Percentiles rank a stretch among this genome's conserved stretches.
These are phyloP conservation scores for Oscheius sp. DNA, from an alignment of 2,888 invertebrate genomes.

Conservation along the genomic window DNA sequence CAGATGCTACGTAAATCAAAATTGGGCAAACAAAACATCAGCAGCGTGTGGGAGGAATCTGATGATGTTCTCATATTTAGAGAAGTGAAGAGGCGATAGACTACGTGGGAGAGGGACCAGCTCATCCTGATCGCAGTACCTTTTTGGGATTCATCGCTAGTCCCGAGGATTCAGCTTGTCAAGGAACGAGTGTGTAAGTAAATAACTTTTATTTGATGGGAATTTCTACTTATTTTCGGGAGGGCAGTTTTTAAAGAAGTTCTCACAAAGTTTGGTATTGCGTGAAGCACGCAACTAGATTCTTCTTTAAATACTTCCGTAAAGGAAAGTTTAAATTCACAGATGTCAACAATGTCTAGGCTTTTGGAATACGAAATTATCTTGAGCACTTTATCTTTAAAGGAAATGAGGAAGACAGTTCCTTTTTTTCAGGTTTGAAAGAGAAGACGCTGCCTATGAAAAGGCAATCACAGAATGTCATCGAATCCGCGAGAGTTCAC, in stretches of 20 bases:
- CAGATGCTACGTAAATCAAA: background rate
- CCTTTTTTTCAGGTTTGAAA: constrained; percentile 51
- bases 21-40: constrained; percentile 15
- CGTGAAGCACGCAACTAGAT: constrained; percentile 40
- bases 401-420: too few species aligned
- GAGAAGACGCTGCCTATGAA: constrained; percentile 62
- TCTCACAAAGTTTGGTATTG: background rate
- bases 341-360: background rate
- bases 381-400: too few species aligned
- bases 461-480: constrained; percentile 67
- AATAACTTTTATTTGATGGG: background rate
- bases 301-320: constrained; percentile 4
- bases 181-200: constrained; percentile 23
- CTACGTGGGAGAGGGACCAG: constrained; percentile 43
- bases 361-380: background rate
- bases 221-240: constrained; percentile 1
- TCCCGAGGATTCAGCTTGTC: constrained; percentile 13
- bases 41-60: constrained; percentile 24
- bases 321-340: background rate
- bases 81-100: constrained; percentile 56
- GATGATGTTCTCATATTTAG: constrained; percentile 42
- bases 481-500: constrained; percentile 49
- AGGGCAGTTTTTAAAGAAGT: background rate
- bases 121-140: constrained; percentile 47
- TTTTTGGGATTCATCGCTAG: constrained; percentile 49